These are phyloP conservation scores for Hymenochirus boettgeri DNA, from an alignment of 2,113 vertebrate genomes.

Conservation along the genomic window DNA sequence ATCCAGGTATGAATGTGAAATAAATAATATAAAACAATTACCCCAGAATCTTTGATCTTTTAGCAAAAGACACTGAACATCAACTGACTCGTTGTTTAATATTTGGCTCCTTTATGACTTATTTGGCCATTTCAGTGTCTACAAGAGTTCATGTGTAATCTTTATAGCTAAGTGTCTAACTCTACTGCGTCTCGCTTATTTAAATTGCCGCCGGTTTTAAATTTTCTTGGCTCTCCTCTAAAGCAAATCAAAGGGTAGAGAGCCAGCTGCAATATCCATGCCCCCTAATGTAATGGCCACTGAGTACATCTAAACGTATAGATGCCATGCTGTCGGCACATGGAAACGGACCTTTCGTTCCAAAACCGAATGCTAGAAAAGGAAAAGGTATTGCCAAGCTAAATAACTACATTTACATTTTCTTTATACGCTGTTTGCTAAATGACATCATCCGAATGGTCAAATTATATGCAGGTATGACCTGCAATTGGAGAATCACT, in stretches of 20 bases:
- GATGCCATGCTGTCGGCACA: constrained; percentile 32
- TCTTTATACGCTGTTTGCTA: constrained; percentile 33
- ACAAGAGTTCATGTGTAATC: neutral
- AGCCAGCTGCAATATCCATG: constrained; percentile 14
- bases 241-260: neutral
- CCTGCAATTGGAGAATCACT: constrained; percentile 38
- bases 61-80: too few relatives aligned
- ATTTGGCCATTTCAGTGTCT: neutral
- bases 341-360: constrained; percentile 27
- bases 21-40: too few relatives aligned
- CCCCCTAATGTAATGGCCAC: constrained; percentile 13
- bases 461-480: constrained; percentile 30
- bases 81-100: too few relatives aligned
- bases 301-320: constrained; percentile 9
- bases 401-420: constrained; percentile 35
- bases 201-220: neutral
- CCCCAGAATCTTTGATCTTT: too few relatives aligned
- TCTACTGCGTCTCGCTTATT: neutral
- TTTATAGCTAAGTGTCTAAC: neutral
- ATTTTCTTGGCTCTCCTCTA: constrained; percentile 2
- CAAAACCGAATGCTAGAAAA: constrained; percentile 29
- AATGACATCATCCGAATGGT: constrained; percentile 33
- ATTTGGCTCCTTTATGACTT: neutral
- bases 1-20: too few relatives aligned
- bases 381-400: constrained; percentile 23